Conservation (phyloP, 2,113 vertebrate species). For the Tautogolabrus adspersus region DNA sequence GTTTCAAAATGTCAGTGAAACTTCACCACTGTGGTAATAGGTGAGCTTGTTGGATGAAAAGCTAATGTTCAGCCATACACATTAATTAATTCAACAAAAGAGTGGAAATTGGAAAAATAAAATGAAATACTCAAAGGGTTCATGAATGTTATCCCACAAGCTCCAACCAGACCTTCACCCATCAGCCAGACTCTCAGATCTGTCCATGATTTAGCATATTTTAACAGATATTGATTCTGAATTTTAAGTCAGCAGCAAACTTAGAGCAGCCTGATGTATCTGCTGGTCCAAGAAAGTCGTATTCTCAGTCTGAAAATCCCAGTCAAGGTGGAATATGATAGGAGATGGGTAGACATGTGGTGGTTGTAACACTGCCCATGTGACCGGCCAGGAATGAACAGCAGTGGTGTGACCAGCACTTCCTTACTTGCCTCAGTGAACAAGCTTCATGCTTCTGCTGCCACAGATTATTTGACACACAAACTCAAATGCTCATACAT, state of each 20-base stretch:
- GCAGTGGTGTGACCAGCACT: background rate
- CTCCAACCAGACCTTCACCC: background rate
- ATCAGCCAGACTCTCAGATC: background rate
- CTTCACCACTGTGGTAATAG: background rate
- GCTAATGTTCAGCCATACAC: background rate
- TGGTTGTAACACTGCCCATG: background rate
- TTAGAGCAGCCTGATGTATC: background rate
- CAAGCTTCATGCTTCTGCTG: no score
- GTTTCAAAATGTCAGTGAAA: background rate
- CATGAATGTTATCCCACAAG: background rate
- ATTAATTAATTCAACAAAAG: no score
- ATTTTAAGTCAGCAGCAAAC: background rate
- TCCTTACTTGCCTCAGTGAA: no score
- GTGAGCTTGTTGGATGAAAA: background rate
- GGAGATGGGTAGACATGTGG: background rate
- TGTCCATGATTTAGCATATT: background rate
- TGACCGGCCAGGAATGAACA: background rate
- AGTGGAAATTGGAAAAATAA: background rate
- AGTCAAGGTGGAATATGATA: background rate
- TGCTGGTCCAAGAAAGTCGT: background rate
- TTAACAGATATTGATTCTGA: background rate
- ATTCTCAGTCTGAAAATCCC: background rate
- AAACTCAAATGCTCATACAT: no score
- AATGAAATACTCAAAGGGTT: background rate
- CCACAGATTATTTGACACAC: no score